Conservation (phyloP, 2,888 invertebrate genomes). For the Melinopterus prodromus region DNA sequence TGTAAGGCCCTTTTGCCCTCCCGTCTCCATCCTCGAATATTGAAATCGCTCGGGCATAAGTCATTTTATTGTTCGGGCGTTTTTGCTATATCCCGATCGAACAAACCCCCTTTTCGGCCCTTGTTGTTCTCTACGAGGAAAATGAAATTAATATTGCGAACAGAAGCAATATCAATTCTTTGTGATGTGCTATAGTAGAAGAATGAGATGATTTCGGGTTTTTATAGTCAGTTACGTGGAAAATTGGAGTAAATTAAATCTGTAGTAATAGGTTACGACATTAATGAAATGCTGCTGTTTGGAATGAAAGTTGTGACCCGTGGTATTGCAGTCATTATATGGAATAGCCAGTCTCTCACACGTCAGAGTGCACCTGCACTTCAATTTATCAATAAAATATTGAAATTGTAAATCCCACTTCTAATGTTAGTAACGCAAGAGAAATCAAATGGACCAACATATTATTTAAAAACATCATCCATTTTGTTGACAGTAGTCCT, state of each 20-base stretch:
- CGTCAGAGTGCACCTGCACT: no score
- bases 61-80: not conserved
- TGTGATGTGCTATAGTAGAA: not conserved
- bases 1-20: not conserved
- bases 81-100: not conserved
- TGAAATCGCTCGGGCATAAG: not conserved
- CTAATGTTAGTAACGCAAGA: no score
- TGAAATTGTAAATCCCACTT: no score
- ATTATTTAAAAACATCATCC: no score
- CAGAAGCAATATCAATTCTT: not conserved
- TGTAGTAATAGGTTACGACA: no score
- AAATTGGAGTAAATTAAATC: not conserved
- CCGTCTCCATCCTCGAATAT: not conserved
- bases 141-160: not conserved
- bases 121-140: not conserved
- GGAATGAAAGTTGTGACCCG: no score
- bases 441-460: no score
- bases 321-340: no score
- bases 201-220: not conserved
- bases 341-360: no score
- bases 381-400: no score
- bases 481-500: no score
- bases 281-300: no score
- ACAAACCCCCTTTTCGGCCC: not conserved
- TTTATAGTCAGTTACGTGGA: not conserved